A percentile compares a stretch with the other conserved stretches of the same genome.
phyloP scores from a whole-genome alignment of 1,140 invertebrate genomes.

The Achatina immaculata region DNA sequence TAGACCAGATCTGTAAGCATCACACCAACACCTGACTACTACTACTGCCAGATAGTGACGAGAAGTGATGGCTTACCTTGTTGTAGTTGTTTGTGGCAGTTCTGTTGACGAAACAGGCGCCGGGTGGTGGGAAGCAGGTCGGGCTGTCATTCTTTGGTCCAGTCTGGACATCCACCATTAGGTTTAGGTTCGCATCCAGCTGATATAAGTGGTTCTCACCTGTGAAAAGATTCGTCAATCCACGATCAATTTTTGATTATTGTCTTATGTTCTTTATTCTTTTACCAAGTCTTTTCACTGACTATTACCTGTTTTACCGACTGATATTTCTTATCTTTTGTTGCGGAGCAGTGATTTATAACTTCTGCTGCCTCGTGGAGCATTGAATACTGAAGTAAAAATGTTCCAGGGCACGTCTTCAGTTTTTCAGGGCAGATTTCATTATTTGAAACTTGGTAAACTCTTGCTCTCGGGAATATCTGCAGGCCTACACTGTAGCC shows the following conservation, averaged over 20 bases:
- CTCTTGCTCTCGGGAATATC: too few relatives aligned
- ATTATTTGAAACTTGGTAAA: too few relatives aligned
- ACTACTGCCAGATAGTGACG: too few relatives aligned
- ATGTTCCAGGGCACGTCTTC: too few relatives aligned
- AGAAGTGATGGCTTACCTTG: slow-evolving; percentile 83
- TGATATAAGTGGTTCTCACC: slow-evolving; percentile 94
- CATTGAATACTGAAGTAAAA: too few relatives aligned
- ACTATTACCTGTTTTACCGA: background rate
- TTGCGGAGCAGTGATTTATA: too few relatives aligned
- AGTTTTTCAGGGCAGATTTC: too few relatives aligned
- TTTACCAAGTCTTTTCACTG: background rate
- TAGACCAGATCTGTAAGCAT: too few relatives aligned
- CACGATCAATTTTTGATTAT: background rate
- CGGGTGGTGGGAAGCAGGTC: slow-evolving; percentile 44
- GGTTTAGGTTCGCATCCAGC: slow-evolving; percentile 82
- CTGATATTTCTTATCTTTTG: too few relatives aligned
- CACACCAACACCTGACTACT: too few relatives aligned
- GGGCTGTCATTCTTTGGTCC: slow-evolving; percentile 59
- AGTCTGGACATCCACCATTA: slow-evolving; percentile 84
- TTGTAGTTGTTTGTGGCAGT: slow-evolving; percentile 89
- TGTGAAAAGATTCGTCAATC: slow-evolving; percentile 10
- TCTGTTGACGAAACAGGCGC: slow-evolving; percentile 73
- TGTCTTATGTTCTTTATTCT: background rate
- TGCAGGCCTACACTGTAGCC: too few relatives aligned
- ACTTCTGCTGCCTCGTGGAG: too few relatives aligned